These are phyloP conservation scores for Polymixis flavicincta DNA, from an alignment of 2,888 invertebrate genomes.

Conservation along the genomic window DNA sequence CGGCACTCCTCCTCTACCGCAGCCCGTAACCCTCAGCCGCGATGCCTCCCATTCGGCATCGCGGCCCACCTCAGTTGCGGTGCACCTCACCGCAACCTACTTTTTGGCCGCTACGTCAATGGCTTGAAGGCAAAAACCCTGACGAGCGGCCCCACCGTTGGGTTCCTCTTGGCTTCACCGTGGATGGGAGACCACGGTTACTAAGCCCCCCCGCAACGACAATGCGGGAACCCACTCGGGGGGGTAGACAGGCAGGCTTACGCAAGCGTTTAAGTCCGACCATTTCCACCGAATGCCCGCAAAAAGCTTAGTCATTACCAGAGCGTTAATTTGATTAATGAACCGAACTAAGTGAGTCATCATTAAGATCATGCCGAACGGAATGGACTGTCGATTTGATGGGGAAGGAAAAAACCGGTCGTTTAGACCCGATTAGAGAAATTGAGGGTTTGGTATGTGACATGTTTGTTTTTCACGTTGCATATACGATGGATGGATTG, in stretches of 20 bases:
- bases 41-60: too few species aligned
- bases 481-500: neutral
- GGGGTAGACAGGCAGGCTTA: neutral
- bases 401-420: neutral
- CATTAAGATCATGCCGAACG: slow-evolving; percentile 33
- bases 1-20: too few species aligned
- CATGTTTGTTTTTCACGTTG: neutral
- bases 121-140: too few species aligned
- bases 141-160: too few species aligned
- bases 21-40: too few species aligned
- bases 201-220: too few species aligned
- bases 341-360: slow-evolving; percentile 31
- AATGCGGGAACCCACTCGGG: too few species aligned
- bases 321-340: slow-evolving; percentile 63
- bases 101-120: too few species aligned
- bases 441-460: neutral
- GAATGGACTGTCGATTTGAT: slow-evolving; percentile 37
- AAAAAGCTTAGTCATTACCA: slow-evolving; percentile 53
- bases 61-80: too few species aligned
- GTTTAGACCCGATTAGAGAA: neutral
- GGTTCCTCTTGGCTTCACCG: too few species aligned
- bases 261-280: slow-evolving; percentile 9
- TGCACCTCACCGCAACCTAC: too few species aligned
- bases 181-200: too few species aligned
- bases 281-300: slow-evolving; percentile 37